These are phyloP conservation scores for Botia kubotai DNA, from an alignment of 2,797 vertebrate genomes.

Conservation along the genomic window DNA sequence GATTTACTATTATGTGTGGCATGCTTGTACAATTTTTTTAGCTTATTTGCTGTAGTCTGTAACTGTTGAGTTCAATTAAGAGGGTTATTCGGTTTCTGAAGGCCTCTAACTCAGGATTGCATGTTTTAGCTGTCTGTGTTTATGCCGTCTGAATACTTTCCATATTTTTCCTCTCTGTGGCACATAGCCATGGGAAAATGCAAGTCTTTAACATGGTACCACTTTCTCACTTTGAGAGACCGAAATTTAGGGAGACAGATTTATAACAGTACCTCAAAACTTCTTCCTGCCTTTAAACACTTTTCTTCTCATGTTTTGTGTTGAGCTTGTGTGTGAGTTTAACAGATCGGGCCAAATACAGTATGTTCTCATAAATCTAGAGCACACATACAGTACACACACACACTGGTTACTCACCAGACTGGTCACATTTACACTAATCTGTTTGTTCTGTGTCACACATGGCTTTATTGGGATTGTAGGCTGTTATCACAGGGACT, in stretches of 20 bases:
- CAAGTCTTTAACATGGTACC: neutral
- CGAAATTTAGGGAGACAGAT: neutral
- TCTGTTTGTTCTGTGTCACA: constrained; percentile 39
- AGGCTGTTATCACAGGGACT: neutral
- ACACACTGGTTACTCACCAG: neutral
- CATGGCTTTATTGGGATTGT: neutral
- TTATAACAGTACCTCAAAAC: neutral
- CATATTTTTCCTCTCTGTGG: constrained; percentile 48
- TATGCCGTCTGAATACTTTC: constrained; percentile 50
- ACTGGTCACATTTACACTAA: constrained; percentile 20
- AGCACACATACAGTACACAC: neutral
- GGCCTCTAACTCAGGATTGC: neutral
- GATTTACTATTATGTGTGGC: too few species aligned
- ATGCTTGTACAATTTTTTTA: neutral
- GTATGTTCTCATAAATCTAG: neutral
- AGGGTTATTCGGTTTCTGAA: constrained; percentile 10
- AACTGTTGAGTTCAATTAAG: neutral
- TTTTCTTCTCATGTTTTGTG: neutral
- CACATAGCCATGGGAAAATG: constrained; percentile 27
- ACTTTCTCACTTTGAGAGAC: neutral
- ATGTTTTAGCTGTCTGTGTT: constrained; percentile 38
- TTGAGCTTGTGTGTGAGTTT: constrained; percentile 1
- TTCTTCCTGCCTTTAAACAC: neutral
- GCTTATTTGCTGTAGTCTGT: neutral
- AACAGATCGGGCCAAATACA: neutral